A percentile compares a stretch with the other conserved stretches of the same genome.
These are phyloP conservation scores for Trichonephila clavipes DNA, from an alignment of 1,140 invertebrate species.

Conservation along the genomic window DNA sequence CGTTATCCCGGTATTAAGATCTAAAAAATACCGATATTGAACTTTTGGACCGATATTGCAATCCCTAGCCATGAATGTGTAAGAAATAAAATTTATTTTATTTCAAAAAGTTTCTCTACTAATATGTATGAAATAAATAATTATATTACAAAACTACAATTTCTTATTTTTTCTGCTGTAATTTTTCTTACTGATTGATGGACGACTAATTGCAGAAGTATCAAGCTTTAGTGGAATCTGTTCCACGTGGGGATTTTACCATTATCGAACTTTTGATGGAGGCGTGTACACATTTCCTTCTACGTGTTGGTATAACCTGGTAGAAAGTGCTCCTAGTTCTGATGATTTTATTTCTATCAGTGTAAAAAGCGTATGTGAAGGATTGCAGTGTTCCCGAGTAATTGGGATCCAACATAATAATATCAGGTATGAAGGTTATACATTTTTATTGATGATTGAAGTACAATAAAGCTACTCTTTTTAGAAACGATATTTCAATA, in stretches of 20 bases:
- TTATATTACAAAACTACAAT: too few relatives aligned
- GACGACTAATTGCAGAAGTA: neutral
- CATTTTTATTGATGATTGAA: neutral
- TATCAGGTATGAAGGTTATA: neutral
- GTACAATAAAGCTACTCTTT: too few relatives aligned
- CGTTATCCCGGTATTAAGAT: too few relatives aligned
- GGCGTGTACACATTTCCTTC: conserved; percentile 81
- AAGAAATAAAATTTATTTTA: too few relatives aligned
- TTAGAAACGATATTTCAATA: too few relatives aligned
- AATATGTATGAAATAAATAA: too few relatives aligned
- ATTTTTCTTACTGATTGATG: too few relatives aligned
- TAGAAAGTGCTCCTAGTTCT: conserved; percentile 62
- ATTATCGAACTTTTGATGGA: conserved; percentile 94
- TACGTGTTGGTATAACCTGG: conserved; percentile 81
- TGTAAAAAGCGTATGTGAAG: neutral
- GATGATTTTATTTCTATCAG: conserved; percentile 28
- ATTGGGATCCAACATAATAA: neutral
- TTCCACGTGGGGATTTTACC: conserved; percentile 88
- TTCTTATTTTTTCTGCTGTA: too few relatives aligned
- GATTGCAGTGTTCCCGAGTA: neutral
- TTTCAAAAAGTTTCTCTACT: too few relatives aligned
- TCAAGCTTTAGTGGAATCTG: conserved; percentile 83
- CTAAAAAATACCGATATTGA: too few relatives aligned
- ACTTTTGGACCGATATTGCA: too few relatives aligned
- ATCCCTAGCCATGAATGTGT: too few relatives aligned